These are phyloP conservation scores for Acanthurus lineatus DNA, from an alignment of 2,797 vertebrate genomes.

Conservation along the genomic window DNA sequence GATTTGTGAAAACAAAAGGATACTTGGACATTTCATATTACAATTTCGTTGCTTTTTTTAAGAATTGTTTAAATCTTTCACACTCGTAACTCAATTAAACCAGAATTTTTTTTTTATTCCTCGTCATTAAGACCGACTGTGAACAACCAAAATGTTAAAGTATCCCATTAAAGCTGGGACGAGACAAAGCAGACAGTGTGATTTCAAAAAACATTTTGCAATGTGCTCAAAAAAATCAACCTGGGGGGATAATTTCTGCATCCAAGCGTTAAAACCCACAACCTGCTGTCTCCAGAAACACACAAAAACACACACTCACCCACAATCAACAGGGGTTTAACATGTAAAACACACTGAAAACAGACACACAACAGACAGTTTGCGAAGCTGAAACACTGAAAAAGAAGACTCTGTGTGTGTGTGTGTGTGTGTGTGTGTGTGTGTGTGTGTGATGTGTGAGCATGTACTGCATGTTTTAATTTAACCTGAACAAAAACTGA, in stretches of 20 bases:
- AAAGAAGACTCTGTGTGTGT: constrained; percentile 18
- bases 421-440: constrained; percentile 1
- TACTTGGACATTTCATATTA: constrained; percentile 44
- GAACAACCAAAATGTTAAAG: constrained; percentile 27
- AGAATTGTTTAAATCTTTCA: constrained; percentile 13
- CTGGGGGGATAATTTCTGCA: constrained; percentile 16
- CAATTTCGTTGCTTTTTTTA: constrained; percentile 9
- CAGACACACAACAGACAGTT: constrained; percentile 41
- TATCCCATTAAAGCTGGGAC: constrained; percentile 28
- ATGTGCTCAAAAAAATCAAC: not conserved
- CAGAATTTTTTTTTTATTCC: constrained; percentile 11
- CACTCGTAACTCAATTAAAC: not conserved
- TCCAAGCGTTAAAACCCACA: constrained; percentile 45
- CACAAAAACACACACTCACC: constrained; percentile 45
- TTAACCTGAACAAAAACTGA: constrained; percentile 3
- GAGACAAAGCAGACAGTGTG: constrained; percentile 13
- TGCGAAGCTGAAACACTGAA: constrained; percentile 25
- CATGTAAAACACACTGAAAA: constrained; percentile 33
- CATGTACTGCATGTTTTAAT: not conserved
- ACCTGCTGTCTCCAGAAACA: constrained; percentile 55
- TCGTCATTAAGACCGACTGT: constrained; percentile 8
- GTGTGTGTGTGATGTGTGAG: constrained; percentile 1
- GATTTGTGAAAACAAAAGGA: constrained; percentile 46
- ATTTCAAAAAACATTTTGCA: constrained; percentile 1
- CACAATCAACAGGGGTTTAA: constrained; percentile 31